Base-by-base conservation (phyloP, 2,113 vertebrate species). In the Sebastes fasciatus region DNA sequence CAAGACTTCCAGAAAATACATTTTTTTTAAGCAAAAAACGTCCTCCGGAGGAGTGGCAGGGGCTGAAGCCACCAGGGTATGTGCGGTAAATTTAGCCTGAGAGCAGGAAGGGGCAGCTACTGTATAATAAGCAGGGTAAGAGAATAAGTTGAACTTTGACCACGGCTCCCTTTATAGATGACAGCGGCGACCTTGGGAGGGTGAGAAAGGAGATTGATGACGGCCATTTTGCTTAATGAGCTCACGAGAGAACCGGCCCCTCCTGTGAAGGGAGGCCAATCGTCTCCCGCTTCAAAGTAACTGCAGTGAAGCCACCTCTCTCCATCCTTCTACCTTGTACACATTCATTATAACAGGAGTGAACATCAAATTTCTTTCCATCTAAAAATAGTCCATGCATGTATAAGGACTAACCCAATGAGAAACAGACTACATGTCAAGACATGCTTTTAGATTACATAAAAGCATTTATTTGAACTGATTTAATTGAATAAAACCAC, bases 41-140 rank as follows among this genome's bases (percentile, higher is more conserved):
- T 74, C 73, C 86, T 88, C 74, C 2, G 16, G 77, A 85, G 77
- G 66, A 34, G 48, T 7, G 26, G 21, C 26, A 7, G 40, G 52
- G 81, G 69, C 77, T 66, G 42, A 78, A 79, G 77, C 83, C 84
- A 77, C 68, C 17, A 11, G 69, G 61, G 77, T 16, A 11, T 4
- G 42, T 16, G 74, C 62, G 77, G 86, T 91, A 91, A 90, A 85
- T 90, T 88, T 91, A 93, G 89, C 90, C 83, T 6, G 10, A 76
- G 77, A 73, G 54, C 21, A 84, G 60, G 61, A 88, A 71, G 80
- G 74, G 81, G 78, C 80, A 79, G 80, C 71, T 54, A 58, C 85
- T 67, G 70, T 76, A 68, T 92, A 88, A 92, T 89, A 86, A 87
- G 90, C 86, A 87, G 61, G 79, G 70, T 69, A 78, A 65, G 72